Percentiles rank a stretch among this genome's conserved stretches.
These are phyloP conservation scores for Riparia riparia DNA, from an alignment of 2,113 vertebrate species.

Conservation along the genomic window DNA sequence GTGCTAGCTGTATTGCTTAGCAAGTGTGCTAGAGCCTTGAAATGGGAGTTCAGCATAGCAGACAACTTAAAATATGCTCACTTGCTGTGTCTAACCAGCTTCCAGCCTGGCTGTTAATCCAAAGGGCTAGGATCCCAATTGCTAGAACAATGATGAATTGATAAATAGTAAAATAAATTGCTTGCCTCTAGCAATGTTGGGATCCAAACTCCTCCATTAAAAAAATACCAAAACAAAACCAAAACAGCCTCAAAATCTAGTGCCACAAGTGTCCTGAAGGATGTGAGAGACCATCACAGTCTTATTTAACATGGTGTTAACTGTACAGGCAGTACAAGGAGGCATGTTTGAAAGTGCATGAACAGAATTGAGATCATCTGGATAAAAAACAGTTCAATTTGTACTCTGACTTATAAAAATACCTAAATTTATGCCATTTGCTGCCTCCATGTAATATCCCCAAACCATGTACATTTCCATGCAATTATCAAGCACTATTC, in stretches of 20 bases:
- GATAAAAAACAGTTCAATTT: not conserved
- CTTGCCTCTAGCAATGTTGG: not conserved
- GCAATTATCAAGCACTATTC: not conserved
- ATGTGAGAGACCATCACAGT: not conserved
- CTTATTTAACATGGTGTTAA: not conserved
- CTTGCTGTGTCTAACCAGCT: not conserved
- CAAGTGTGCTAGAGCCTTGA: not conserved
- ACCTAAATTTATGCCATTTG: not conserved
- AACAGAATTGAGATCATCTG: not conserved
- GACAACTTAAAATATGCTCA: not conserved
- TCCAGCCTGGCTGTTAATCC: not conserved
- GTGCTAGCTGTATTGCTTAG: not conserved
- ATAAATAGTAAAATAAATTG: not conserved
- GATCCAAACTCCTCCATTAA: not conserved
- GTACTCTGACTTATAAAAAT: not conserved
- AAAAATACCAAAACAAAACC: not conserved
- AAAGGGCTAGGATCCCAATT: not conserved
- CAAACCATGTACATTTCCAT: not conserved
- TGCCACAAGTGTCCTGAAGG: not conserved
- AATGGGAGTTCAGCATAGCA: not conserved
- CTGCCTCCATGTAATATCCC: not conserved
- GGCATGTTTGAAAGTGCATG: not conserved
- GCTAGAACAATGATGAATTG: not conserved
- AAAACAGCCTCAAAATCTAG: not conserved
- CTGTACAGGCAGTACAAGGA: not conserved